Base-by-base conservation (phyloP, 2,113 vertebrate genomes). In the Tyrannus savana region DNA sequence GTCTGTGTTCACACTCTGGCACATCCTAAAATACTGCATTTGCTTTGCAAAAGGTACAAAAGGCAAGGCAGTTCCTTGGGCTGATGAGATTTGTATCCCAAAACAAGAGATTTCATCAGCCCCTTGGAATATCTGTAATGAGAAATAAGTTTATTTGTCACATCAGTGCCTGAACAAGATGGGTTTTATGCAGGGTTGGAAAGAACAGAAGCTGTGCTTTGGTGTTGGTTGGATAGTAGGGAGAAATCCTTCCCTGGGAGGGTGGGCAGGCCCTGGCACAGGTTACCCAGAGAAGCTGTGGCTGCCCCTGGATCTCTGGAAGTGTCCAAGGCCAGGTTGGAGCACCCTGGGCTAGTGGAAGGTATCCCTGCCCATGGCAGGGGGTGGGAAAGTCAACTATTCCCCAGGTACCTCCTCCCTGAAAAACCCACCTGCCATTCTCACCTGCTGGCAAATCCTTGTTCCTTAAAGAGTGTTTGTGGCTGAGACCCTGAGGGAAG, bases 371-470 rank as follows among this genome's bases (percentile, higher is more conserved):
- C 63, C 30, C 41, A 12, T 33, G 41, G 42, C 41, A 66, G 14
- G 22, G 27, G 7, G 0, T 23, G 49, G 49, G 1, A 7, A 56
- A 16, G 12, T 44, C 14, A 2, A 1, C 24, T 23, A 80, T 58
- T 42, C 10, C 37, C 60, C 0, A 0, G 5, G 35, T 35, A 8
- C 86, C 59, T 25, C 12, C 30, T 41, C 37, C 3, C 0, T 49
- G 55, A 44, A 46, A 68, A 66, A 6, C 33, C 18, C 62, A 10
- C 7, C 19, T 35, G 46, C 50, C 2, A 0, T 1, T 30, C 14
- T 1, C 5, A n/a, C 37, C 42, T 52, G 49, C 5, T 50, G 49
- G 27, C 63, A 46, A 39, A 22, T 14, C 14, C 31, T 72, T 8
- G 5, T 12, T 81, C 33, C 14, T 46, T 52, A 12, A 7, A 7